Conservation (phyloP, 2,113 vertebrate genomes). For the Sceloporus tristichus region DNA sequence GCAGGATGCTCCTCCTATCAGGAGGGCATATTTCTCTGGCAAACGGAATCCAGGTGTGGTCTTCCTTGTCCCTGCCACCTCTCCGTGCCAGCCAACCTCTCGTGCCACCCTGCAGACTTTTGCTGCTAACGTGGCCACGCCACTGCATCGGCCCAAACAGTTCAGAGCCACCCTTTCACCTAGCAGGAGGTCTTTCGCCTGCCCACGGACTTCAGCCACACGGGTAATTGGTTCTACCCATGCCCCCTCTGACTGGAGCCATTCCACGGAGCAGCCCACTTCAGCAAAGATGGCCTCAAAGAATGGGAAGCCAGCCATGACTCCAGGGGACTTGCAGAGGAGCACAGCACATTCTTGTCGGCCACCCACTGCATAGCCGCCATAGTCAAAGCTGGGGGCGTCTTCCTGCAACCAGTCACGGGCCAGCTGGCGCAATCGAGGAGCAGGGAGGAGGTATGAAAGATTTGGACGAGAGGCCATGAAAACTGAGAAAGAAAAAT, state of each 20-base stretch:
- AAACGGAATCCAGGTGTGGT: constrained; percentile 88
- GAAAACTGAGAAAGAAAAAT: not conserved
- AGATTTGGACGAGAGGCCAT: constrained; percentile 31
- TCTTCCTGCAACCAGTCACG: constrained; percentile 86
- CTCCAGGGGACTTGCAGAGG: constrained; percentile 80
- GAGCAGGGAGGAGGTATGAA: constrained; percentile 71
- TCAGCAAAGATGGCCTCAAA: constrained; percentile 84
- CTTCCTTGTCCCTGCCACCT: constrained; percentile 86
- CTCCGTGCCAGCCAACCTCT: constrained; percentile 76
- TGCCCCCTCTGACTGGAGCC: constrained; percentile 79
- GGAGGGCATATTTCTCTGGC: constrained; percentile 87
- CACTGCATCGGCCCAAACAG: constrained; percentile 83
- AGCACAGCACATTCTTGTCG: constrained; percentile 67
- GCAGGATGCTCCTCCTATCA: constrained; percentile 80
- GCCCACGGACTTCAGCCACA: constrained; percentile 81
- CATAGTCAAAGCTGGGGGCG: constrained; percentile 80
- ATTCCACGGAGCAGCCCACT: constrained; percentile 82
- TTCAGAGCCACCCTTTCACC: constrained; percentile 87
- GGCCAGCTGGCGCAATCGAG: constrained; percentile 75
- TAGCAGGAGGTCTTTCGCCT: constrained; percentile 79
- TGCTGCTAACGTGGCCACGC: constrained; percentile 79
- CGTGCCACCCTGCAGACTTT: constrained; percentile 64
- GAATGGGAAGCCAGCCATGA: constrained; percentile 86
- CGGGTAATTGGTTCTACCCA: constrained; percentile 72
- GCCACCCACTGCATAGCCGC: constrained; percentile 56